Evolutionary conservation across 2,113 vertebrate species (phyloP).

Genomic region (Saguinus midas): DNA sequence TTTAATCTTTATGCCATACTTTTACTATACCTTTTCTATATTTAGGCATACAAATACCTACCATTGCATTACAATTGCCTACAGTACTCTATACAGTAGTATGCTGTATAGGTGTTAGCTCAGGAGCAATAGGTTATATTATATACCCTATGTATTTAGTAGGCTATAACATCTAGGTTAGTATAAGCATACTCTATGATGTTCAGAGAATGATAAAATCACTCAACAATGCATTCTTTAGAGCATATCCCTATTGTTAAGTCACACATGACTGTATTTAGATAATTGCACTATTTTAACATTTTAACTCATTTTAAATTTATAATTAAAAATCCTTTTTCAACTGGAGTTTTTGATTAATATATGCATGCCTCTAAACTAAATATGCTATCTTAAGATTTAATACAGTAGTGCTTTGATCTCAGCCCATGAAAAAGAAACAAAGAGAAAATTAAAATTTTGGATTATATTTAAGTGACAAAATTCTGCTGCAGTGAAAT

Average conservation of each 20-base stretch:
- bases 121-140: not conserved
- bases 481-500: conserved; percentile 40
- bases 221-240: not conserved
- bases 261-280: not conserved
- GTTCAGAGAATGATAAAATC: not conserved
- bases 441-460: conserved; percentile 35
- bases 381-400: conserved; percentile 7
- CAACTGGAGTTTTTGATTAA: conserved; percentile 21
- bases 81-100: not conserved
- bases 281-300: not conserved
- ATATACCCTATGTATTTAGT: not conserved
- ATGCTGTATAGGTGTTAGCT: not conserved
- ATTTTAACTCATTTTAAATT: not conserved
- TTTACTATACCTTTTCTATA: not conserved
- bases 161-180: not conserved
- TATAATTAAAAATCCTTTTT: conserved; percentile 29
- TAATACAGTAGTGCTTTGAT: conserved; percentile 48
- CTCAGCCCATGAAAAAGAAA: not conserved
- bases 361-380: not conserved
- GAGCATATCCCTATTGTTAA: not conserved
- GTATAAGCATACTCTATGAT: not conserved
- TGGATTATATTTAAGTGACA: conserved; percentile 39
- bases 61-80: not conserved
- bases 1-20: not conserved
- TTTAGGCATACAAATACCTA: not conserved